phyloP scores from a whole-genome alignment of 1,140 invertebrate species.

The Rhagoletis zephyria region DNA sequence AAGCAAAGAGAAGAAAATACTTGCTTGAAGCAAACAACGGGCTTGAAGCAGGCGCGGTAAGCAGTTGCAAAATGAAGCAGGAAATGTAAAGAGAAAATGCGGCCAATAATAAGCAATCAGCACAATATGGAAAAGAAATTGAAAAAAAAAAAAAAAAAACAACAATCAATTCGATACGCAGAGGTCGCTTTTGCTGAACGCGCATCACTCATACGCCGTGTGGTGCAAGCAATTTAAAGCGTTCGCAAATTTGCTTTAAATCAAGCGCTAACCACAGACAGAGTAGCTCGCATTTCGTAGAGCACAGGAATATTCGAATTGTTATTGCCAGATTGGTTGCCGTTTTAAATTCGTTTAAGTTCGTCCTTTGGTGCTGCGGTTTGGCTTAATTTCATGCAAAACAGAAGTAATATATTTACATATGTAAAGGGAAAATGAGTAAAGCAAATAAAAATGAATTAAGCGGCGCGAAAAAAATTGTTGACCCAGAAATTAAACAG shows the following conservation, averaged over 20 bases:
- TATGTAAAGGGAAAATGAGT: background rate
- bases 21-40: background rate
- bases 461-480: background rate
- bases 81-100: background rate
- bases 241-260: constrained; percentile 28
- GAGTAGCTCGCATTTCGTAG: background rate
- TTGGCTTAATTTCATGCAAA: constrained; percentile 3
- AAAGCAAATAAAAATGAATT: background rate
- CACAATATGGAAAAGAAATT: background rate
- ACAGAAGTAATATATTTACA: background rate
- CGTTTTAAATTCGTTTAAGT: background rate
- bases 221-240: background rate
- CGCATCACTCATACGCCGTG: constrained; percentile 10
- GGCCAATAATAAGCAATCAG: background rate
- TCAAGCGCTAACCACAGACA: background rate
- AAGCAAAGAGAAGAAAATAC: background rate
- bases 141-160: background rate
- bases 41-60: background rate
- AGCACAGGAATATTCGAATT: too few relatives aligned
- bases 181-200: background rate
- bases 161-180: background rate
- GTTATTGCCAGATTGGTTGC: too few relatives aligned
- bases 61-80: background rate
- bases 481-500: background rate
- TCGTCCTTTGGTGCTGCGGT: background rate